Conservation (phyloP, 2,888 invertebrate species). For the Lottia gigantea region DNA sequence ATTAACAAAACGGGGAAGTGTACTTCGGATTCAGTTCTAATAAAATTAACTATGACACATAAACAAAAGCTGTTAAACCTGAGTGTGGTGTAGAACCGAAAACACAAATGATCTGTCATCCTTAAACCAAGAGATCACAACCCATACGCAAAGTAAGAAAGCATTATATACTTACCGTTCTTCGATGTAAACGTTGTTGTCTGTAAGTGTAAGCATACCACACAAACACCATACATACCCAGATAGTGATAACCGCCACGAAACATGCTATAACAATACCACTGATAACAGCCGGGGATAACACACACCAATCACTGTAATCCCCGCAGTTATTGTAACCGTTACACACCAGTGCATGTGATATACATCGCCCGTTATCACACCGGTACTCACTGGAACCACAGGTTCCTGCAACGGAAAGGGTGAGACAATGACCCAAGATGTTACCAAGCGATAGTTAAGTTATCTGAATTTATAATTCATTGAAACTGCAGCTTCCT, state of each 20-base stretch:
- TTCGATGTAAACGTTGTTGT: not conserved
- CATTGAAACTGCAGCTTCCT: too few relatives aligned
- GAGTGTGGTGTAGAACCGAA: too few relatives aligned
- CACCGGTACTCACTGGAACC: not conserved
- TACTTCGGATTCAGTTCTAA: too few relatives aligned
- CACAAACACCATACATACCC: slow-evolving; percentile 9
- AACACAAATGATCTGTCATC: too few relatives aligned
- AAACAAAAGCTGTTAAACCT: too few relatives aligned
- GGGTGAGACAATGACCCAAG: too few relatives aligned
- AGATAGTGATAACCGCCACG: slow-evolving; percentile 6
- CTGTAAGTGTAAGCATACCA: slow-evolving; percentile 10
- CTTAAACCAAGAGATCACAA: too few relatives aligned
- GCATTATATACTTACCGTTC: not conserved
- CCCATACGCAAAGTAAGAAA: too few relatives aligned
- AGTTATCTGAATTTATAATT: too few relatives aligned
- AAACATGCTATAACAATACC: slow-evolving; percentile 17
- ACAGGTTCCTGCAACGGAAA: not conserved
- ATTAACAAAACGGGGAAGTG: too few relatives aligned
- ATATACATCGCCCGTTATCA: not conserved
- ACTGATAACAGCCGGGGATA: slow-evolving; percentile 11
- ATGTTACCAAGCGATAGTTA: too few relatives aligned
- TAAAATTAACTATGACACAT: too few relatives aligned
- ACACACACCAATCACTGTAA: slow-evolving; percentile 10
- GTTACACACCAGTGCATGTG: not conserved
- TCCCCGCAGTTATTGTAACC: slow-evolving; percentile 14